A percentile compares a stretch with the other conserved stretches of the same genome.
phyloP scores from a whole-genome alignment of 2,797 vertebrate species.

The Rhabdophis nuchalis region DNA sequence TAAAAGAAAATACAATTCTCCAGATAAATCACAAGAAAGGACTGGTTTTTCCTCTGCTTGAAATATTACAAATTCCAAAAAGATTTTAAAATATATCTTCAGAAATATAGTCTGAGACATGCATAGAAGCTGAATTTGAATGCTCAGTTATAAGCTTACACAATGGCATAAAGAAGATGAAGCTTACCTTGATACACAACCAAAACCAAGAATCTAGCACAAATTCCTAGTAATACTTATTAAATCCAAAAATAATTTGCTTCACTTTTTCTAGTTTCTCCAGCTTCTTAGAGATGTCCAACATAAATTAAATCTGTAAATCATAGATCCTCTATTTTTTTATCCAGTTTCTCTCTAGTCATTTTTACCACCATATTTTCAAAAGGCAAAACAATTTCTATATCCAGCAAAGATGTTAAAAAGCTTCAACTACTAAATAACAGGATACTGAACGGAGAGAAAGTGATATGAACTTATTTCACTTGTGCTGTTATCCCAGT shows the following conservation, averaged over 20 bases:
- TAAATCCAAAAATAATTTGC: not conserved
- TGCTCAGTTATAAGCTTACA: not conserved
- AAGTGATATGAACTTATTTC: not conserved
- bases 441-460: not conserved
- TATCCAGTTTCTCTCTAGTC: not conserved
- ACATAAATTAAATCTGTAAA: not conserved
- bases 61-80: not conserved
- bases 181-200: not conserved
- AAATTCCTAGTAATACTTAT: not conserved
- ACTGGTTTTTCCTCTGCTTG: not conserved
- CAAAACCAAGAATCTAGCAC: not conserved
- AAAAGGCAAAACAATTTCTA: not conserved
- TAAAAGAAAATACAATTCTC: not conserved
- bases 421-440: not conserved
- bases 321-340: not conserved
- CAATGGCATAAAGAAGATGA: not conserved
- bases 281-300: not conserved
- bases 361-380: not conserved
- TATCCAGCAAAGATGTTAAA: not conserved
- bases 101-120: not conserved
- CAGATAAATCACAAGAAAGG: not conserved
- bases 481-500: not conserved
- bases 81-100: not conserved
- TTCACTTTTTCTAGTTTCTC: not conserved
- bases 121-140: not conserved